These are phyloP conservation scores for Polypedilum vanderplanki DNA, from an alignment of 1,140 invertebrate species.

Conservation along the genomic window DNA sequence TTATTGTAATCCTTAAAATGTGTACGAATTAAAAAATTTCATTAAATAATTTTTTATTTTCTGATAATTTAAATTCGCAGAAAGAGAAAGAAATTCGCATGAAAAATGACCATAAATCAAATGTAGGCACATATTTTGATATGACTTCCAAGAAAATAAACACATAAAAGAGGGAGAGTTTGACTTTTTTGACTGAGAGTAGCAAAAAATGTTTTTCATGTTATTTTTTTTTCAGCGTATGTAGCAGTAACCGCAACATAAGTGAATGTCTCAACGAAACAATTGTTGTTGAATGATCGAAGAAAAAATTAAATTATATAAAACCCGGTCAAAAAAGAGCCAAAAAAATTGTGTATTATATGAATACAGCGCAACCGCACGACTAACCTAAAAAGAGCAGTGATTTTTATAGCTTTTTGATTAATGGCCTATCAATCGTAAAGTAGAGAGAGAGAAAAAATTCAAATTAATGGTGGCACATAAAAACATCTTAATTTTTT, in stretches of 20 bases:
- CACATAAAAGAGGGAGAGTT: background rate
- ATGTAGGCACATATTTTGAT: background rate
- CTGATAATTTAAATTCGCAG: background rate
- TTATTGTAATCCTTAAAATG: too few species aligned
- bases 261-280: background rate
- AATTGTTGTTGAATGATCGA: slow-evolving; percentile 18
- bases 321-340: slow-evolving; percentile 11
- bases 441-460: background rate
- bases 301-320: background rate
- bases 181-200: too few species aligned
- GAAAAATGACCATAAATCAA: slow-evolving; percentile 7
- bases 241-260: background rate
- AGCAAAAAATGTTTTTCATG: too few species aligned
- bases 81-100: background rate
- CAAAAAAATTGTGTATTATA: background rate
- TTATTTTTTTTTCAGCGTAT: too few species aligned
- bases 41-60: background rate
- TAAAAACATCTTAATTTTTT: slow-evolving; percentile 19
- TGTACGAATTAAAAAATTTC: too few species aligned
- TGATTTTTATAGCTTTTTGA: slow-evolving; percentile 14
- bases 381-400: slow-evolving; percentile 11
- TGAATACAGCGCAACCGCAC: background rate
- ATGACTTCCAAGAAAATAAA: background rate
- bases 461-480: slow-evolving; percentile 12
- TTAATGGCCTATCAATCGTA: slow-evolving; percentile 18